Base-by-base conservation (phyloP, 2,888 invertebrate genomes). In the Tinea pellionella region DNA sequence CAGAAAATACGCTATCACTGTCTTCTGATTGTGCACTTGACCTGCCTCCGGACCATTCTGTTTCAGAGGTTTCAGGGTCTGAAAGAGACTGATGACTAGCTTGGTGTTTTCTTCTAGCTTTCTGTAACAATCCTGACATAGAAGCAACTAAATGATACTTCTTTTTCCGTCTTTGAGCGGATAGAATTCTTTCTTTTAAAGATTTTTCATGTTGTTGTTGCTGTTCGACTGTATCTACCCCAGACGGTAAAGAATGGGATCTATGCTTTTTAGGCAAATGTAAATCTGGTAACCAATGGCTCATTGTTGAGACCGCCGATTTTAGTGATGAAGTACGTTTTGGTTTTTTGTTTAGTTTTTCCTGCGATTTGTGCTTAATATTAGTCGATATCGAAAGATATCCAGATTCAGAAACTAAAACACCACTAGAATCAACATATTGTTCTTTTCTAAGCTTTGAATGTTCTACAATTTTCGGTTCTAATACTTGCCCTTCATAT, bases 41-140 rank as follows among this genome's bases (percentile, higher is more conserved):
- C 64, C 89, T 70, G 13, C 89, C 88, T 47, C 90, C 90, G 61
- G 89, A 88, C 88, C 88, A 93, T 71, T 93, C 93, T 3, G 90
- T 91, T 75, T 93, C 93, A 0, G 93, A 93, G 56, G 92, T 92
- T 76, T 94, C 94, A 2, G 93, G 92, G 71, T 94, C 93, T 11
- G 94, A 93, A 59, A 93, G 71, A 0, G 93, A 93, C 67, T 92
- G 91, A 64, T 89, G 86, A 65, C 88, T 86, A 30, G 87, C 80
- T 69, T 88, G 88, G 30, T 90, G 89, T 77, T 91, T 91, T 67
- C 92, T 78, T 73, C 94, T 93, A 0, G 95, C 95, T 82, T 95
- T 96, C 75, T 95, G 94, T 66, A 96, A 82, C 63, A 96, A 90
- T 18, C 94, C 95, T 0, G 94, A 95, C 80, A 96, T 92, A 0